Conservation (phyloP, 2,888 invertebrate genomes). For the Patella pellucida region DNA sequence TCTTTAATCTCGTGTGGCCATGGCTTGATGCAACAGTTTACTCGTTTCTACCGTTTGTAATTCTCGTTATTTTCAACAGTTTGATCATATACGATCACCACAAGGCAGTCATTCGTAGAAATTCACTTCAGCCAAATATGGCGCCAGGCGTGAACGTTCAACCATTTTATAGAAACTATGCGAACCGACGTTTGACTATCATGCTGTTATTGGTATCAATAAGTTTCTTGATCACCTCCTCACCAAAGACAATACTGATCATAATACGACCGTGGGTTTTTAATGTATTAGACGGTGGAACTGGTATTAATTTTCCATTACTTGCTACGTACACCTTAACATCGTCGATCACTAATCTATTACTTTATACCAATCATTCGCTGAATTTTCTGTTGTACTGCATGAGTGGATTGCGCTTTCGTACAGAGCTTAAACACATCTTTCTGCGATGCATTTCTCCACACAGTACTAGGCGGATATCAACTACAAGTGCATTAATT, state of each 20-base stretch:
- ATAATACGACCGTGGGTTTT: slow-evolving; percentile 47
- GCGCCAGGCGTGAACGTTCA: background rate
- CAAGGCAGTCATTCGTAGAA: slow-evolving; percentile 34
- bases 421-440: slow-evolving; percentile 46
- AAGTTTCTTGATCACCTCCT: slow-evolving; percentile 52
- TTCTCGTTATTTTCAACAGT: slow-evolving; percentile 54
- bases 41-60: slow-evolving; percentile 55
- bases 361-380: slow-evolving; percentile 61
- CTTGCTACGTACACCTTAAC: slow-evolving; percentile 45
- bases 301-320: slow-evolving; percentile 35
- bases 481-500: no score
- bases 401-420: slow-evolving; percentile 55
- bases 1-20: slow-evolving; percentile 52
- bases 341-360: slow-evolving; percentile 46
- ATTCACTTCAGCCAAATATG: slow-evolving; percentile 28
- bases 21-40: slow-evolving; percentile 60
- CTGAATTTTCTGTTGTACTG: slow-evolving; percentile 63
- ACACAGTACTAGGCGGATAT: no score
- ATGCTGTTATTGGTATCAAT: slow-evolving; percentile 56
- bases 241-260: slow-evolving; percentile 54
- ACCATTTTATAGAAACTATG: background rate
- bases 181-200: slow-evolving; percentile 44
- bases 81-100: slow-evolving; percentile 50
- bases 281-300: slow-evolving; percentile 34
- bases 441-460: slow-evolving; percentile 16